Evolutionary conservation across 2,113 vertebrate genomes (phyloP), one percentile per base, ranked within the genome.

Genomic region (Ctenodactylus gundi): DNA sequence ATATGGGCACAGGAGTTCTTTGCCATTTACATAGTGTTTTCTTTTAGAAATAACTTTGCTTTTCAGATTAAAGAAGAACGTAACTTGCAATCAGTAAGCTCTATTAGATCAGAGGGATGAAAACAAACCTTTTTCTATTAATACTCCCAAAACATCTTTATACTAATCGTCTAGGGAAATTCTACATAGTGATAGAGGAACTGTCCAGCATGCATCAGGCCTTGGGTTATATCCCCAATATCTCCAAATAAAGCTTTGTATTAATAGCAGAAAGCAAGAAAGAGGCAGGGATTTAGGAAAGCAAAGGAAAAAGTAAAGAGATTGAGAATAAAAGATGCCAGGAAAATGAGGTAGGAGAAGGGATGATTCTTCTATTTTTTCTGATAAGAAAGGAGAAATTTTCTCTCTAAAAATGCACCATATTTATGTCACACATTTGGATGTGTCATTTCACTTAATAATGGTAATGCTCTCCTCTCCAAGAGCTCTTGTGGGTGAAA

Each of bases 21-120:
- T 68, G 80, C 73, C 10, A 92, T 70, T 94, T 55, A n/a, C 53
- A 88, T 13, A 46, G 6, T 7, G 53, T 81, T 80, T 95, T 68
- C 85, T 82, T 88, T 80, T 20, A 83, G 6, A 78, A 94, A 94
- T n/a, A 60, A 4, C 51, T 67, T 94, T 23, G 77, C 25, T 91
- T 89, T 80, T 46, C 57, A 11, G 1, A 75, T 49, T 73, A 51
- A 27, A 94, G 41, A 27, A 76, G 72, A 90, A 44, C 29, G 55
- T 4, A 10, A 82, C 44, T 77, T 64, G 20, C 55, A 76, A 76
- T 3, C 0, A 14, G 1, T 0, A 6, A 18, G 44, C 31, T 73
- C 72, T 51, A 4, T 86, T 92, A 58, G 76, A 70, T 85, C 85
- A 86, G 73, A 70, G 82, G 70, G 68, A 93, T 41, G 34, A 23